phyloP scores from a whole-genome alignment of 2,797 vertebrate species.

The Avahi laniger region DNA sequence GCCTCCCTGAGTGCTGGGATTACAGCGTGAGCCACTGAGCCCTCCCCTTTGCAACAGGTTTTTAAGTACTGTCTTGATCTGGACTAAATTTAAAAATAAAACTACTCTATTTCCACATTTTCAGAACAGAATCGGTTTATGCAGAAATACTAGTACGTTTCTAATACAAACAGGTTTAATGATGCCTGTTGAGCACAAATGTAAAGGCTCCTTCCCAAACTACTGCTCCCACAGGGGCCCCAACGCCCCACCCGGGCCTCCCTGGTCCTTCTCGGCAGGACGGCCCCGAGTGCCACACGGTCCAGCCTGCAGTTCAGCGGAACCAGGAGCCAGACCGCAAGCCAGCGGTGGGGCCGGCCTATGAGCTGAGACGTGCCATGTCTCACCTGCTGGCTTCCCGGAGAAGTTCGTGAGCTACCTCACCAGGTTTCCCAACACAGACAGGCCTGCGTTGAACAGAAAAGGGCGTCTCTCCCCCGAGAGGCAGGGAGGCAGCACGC shows the following conservation, averaged over 20 bases:
- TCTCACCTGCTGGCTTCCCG: conserved; percentile 70
- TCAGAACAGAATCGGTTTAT: conserved; percentile 36
- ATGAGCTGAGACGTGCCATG: conserved; percentile 47
- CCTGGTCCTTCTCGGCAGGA: not conserved
- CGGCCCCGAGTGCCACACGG: not conserved
- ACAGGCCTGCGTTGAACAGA: conserved; percentile 74
- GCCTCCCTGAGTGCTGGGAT: not conserved
- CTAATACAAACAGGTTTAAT: not conserved
- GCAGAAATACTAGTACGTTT: conserved; percentile 23
- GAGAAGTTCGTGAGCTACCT: conserved; percentile 78
- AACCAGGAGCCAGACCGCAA: not conserved
- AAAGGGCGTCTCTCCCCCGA: conserved; percentile 62
- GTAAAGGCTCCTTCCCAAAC: not conserved
- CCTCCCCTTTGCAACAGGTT: not conserved
- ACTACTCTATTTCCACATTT: conserved; percentile 12
- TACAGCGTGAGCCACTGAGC: not conserved
- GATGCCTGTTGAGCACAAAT: not conserved
- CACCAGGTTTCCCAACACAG: conserved; percentile 79
- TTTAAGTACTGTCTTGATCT: not conserved
- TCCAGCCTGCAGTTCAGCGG: not conserved
- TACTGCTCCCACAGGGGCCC: not conserved
- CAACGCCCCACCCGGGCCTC: not conserved
- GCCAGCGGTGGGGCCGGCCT: not conserved
- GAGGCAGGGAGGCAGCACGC: conserved; percentile 57
- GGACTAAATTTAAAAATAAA: not conserved